A percentile compares a stretch with the other conserved stretches of the same genome.
Conservation (phyloP, 2,888 invertebrate genomes). For the Eudasyphora cyanicolor region DNA sequence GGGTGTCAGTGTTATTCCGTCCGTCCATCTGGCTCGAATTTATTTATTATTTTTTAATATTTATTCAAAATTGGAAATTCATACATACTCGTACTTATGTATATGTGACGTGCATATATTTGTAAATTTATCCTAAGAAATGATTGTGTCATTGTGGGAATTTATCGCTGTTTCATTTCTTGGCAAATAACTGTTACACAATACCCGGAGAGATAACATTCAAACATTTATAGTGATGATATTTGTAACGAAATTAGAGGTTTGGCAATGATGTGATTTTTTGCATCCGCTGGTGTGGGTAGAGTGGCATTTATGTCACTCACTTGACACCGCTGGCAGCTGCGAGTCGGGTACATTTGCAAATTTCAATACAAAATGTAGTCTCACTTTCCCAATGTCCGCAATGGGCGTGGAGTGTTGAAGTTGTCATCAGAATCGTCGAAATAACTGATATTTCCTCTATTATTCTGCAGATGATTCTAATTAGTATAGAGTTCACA, state of each 20-base stretch:
- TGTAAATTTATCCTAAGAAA: constrained; percentile 40
- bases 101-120: neutral
- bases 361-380: neutral
- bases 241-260: constrained; percentile 21
- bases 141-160: constrained; percentile 55
- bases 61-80: constrained; percentile 45
- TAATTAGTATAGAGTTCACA: no score
- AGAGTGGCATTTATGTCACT: constrained; percentile 10
- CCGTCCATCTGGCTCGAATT: constrained; percentile 41
- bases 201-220: neutral
- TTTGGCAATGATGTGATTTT: neutral
- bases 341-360: neutral
- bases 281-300: neutral
- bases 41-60: constrained; percentile 63
- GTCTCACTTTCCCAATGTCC: neutral
- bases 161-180: constrained; percentile 53
- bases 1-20: constrained; percentile 43
- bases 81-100: neutral
- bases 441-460: no score
- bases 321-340: neutral
- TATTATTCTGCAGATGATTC: no score
- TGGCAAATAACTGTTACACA: neutral
- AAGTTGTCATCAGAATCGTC: no score
- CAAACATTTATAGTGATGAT: neutral
- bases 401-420: neutral